Conservation (phyloP, 2,888 invertebrate genomes). For the Apodemia zela region DNA sequence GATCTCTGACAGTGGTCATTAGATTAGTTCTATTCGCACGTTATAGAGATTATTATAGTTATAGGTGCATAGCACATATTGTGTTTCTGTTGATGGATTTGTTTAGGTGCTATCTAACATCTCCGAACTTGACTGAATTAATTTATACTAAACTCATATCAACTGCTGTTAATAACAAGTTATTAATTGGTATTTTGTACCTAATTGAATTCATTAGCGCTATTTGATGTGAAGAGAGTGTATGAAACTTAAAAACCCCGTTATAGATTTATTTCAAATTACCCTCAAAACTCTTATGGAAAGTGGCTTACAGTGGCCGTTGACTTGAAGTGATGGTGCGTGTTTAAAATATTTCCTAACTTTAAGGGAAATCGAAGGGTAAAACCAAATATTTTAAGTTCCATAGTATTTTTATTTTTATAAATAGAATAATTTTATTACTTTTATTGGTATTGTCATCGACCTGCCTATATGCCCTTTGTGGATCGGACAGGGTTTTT, state of each 20-base stretch:
- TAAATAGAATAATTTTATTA: no score
- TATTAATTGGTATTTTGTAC: slow-evolving; percentile 10
- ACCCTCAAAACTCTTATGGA: not conserved
- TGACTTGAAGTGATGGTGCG: no score
- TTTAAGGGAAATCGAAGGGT: no score
- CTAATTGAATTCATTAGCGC: slow-evolving; percentile 17
- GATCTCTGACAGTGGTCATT: slow-evolving; percentile 50
- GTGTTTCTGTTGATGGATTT: slow-evolving; percentile 42
- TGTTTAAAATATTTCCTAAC: no score
- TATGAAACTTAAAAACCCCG: slow-evolving; percentile 18
- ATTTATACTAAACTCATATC: slow-evolving; percentile 56
- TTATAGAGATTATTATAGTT: slow-evolving; percentile 41
- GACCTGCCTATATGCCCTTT: no score
- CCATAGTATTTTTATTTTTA: no score
- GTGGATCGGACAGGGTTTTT: no score
- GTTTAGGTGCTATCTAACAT: slow-evolving; percentile 37
- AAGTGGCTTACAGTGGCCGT: no score
- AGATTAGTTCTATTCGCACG: slow-evolving; percentile 39
- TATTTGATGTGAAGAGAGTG: slow-evolving; percentile 15
- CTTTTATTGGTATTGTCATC: no score
- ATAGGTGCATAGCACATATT: slow-evolving; percentile 52
- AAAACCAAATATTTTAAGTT: no score
- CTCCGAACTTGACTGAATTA: slow-evolving; percentile 46
- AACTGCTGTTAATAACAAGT: slow-evolving; percentile 32
- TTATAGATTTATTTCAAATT: slow-evolving; percentile 35